phyloP scores from a whole-genome alignment of 1,140 invertebrate genomes.

The Leptopilina boulardi region DNA sequence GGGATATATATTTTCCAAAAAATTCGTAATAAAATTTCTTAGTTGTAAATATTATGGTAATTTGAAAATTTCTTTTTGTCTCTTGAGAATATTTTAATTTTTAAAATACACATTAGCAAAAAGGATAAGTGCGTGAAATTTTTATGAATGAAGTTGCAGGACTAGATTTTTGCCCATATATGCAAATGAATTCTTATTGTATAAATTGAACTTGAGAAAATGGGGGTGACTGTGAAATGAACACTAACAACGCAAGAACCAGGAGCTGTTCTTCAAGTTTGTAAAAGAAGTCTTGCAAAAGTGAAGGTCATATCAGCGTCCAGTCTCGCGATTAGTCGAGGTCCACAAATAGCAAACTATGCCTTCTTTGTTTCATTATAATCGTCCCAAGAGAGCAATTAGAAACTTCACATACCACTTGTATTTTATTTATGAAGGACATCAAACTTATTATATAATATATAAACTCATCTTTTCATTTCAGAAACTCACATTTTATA shows the following conservation, averaged over 20 bases:
- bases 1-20: too few species aligned
- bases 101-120: not conserved
- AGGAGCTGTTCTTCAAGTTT: slow-evolving; percentile 54
- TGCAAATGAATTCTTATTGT: not conserved
- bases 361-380: slow-evolving; percentile 55
- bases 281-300: slow-evolving; percentile 32
- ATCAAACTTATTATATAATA: not conserved
- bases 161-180: not conserved
- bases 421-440: not conserved
- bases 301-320: slow-evolving; percentile 56
- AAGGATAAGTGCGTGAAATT: not conserved
- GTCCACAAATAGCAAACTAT: slow-evolving; percentile 59
- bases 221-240: not conserved
- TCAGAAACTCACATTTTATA: not conserved
- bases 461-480: not conserved
- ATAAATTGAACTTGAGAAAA: slow-evolving; percentile 14
- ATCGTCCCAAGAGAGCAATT: slow-evolving; percentile 54
- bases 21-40: too few species aligned
- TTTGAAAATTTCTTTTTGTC: not conserved
- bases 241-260: slow-evolving; percentile 36
- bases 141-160: slow-evolving; percentile 3
- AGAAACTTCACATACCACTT: slow-evolving; percentile 32
- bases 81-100: not conserved
- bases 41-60: not conserved
- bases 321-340: slow-evolving; percentile 47